phyloP scores from a whole-genome alignment of 2,888 invertebrate genomes.

The Erannis defoliaria region DNA sequence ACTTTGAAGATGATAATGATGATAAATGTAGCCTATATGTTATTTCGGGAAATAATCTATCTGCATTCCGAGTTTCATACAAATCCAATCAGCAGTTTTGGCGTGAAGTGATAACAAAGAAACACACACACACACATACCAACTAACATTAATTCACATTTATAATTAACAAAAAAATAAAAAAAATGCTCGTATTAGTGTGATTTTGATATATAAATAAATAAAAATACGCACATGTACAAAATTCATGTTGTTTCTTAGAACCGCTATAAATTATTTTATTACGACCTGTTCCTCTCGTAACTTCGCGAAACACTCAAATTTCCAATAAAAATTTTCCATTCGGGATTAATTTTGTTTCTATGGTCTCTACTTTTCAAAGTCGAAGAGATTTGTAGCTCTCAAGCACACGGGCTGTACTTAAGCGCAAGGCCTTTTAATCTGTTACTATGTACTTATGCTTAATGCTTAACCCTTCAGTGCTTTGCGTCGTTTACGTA shows the following conservation, averaged over 20 bases:
- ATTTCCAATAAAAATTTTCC: constrained; percentile 31
- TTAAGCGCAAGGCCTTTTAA: constrained; percentile 21
- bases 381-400: constrained; percentile 21
- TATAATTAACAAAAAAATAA: too few species aligned
- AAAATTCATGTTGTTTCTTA: not conserved
- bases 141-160: too few species aligned
- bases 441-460: constrained; percentile 19
- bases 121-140: too few species aligned
- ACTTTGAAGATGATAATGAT: too few species aligned
- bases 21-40: too few species aligned
- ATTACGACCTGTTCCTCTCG: constrained; percentile 4
- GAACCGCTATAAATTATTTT: not conserved
- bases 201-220: not conserved
- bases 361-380: constrained; percentile 13
- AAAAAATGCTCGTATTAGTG: too few species aligned
- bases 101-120: too few species aligned
- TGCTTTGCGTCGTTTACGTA: not conserved
- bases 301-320: constrained; percentile 26
- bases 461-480: constrained; percentile 17
- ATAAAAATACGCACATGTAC: not conserved
- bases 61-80: too few species aligned
- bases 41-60: too few species aligned
- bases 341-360: constrained; percentile 26
- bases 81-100: too few species aligned
- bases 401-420: constrained; percentile 20